A percentile compares a stretch with the other conserved stretches of the same genome.
Evolutionary conservation across 2,797 vertebrate species (phyloP).

Genomic region (Lycodopsis pacificus): DNA sequence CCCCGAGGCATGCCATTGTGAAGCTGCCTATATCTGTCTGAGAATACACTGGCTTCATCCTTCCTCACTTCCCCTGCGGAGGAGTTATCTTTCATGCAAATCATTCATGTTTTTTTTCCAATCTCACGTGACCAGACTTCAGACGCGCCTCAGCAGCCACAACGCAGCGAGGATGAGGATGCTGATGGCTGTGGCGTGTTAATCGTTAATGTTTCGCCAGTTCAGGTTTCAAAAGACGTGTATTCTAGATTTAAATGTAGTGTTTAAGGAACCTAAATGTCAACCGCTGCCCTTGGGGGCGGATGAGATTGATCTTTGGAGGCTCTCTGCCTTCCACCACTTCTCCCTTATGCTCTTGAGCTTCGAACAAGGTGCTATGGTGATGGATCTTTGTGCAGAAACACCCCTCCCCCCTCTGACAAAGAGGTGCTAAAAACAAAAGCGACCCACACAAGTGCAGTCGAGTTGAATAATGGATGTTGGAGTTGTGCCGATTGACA

Average conservation of each 20-base stretch:
- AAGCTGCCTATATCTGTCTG: slow-evolving; percentile 46
- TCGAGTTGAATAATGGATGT: slow-evolving; percentile 23
- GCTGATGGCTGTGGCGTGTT: not conserved
- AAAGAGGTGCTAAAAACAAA: slow-evolving; percentile 8
- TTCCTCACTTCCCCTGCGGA: slow-evolving; percentile 6
- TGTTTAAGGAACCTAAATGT: slow-evolving; percentile 14
- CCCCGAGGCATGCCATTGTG: slow-evolving; percentile 30
- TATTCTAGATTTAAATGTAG: not conserved
- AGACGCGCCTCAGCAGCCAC: slow-evolving; percentile 25
- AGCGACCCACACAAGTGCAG: slow-evolving; percentile 4
- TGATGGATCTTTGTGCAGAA: not conserved
- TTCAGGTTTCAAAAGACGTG: slow-evolving; percentile 1
- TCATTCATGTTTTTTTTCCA: slow-evolving; percentile 39
- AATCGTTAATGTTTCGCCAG: not conserved
- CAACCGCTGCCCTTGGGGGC: not conserved
- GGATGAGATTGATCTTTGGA: not conserved
- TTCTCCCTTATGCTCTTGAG: slow-evolving; percentile 6
- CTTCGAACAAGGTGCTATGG: slow-evolving; percentile 5
- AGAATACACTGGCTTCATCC: slow-evolving; percentile 23
- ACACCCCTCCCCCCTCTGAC: not conserved
- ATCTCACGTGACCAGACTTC: slow-evolving; percentile 50
- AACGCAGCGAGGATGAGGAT: not conserved
- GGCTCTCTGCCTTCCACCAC: not conserved
- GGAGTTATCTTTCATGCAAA: slow-evolving; percentile 52
- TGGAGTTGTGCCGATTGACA: slow-evolving; percentile 31